phyloP scores from a whole-genome alignment of 2,797 vertebrate genomes.

The Hafferia zeledoni region DNA sequence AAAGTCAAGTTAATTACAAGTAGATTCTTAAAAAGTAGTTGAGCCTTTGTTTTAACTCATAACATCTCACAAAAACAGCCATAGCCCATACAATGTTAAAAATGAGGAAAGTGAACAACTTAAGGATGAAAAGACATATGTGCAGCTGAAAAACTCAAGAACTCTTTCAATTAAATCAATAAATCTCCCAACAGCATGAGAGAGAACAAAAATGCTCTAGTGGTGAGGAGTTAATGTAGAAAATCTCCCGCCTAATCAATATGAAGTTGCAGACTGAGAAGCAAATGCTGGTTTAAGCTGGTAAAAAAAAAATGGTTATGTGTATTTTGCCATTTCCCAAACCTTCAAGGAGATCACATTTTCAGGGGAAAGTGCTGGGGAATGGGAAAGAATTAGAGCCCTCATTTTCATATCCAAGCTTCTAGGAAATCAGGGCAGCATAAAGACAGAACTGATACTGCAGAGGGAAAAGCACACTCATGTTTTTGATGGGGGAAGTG shows the following conservation, averaged over 20 bases:
- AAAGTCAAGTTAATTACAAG: conserved; percentile 18
- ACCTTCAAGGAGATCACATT: background rate
- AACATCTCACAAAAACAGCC: background rate
- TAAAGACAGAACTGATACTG: background rate
- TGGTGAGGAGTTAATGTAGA: conserved; percentile 16
- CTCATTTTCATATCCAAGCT: background rate
- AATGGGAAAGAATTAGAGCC: background rate
- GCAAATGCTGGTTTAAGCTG: background rate
- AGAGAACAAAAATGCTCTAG: conserved; percentile 1
- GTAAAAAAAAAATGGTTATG: background rate
- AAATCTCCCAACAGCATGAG: background rate
- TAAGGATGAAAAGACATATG: conserved; percentile 10
- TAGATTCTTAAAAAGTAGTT: background rate
- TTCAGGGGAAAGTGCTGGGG: background rate
- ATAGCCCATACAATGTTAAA: background rate
- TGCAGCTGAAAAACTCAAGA: background rate
- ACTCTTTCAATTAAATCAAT: conserved; percentile 31
- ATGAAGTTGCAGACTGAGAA: background rate
- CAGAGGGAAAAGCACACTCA: background rate
- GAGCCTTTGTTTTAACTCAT: background rate
- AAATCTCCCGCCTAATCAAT: conserved; percentile 23
- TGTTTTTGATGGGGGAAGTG: background rate
- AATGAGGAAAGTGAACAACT: background rate
- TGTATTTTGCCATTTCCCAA: background rate
- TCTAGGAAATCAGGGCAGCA: background rate